Evolutionary conservation across 2,797 vertebrate species (phyloP), one percentile per base, ranked within the genome.

Genomic region (Onychomys arenicola): DNA sequence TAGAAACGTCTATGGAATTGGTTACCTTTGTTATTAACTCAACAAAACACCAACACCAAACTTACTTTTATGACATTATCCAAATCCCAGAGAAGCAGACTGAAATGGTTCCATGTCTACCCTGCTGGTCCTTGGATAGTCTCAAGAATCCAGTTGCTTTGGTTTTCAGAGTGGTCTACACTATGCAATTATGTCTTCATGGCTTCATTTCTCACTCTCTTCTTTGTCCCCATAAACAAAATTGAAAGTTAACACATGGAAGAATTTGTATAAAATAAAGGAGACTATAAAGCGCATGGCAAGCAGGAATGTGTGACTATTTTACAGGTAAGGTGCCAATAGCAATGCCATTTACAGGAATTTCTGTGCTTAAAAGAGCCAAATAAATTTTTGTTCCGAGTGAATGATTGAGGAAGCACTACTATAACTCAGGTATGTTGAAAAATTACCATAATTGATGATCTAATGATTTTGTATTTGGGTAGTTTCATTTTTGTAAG

Each of bases 171-270:
- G 25, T 59, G 19, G 2, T 16, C 27, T 16, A 0, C 76, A 63
- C 63, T 55, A 32, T 14, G 6, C 37, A 69, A 29, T 61, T 61
- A 19, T 40, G 37, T 73, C 40, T 91, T 57, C 10, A 0, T 90
- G 69, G 6, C 21, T 87, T 83, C 65, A 17, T 11, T 95, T 87
- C 16, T 76, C 2, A 32, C 21, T 27, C n/a, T 92, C 9, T 16
- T 67, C 40, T 84, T 37, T 90, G 40, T 23, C 57, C 14, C n/a
- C 23, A 7, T 2, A 0, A 17, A 73, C 11, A 94, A 61, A 94
- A 94, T 83, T 75, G 43, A 71, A 95, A 75, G 37, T 94, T 94
- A 59, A 57, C 55, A 95, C 32, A 80, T 89, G 49, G 32, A 23
- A 80, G 25, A 16, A 80, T 80, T 91, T 96, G 37, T 71, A 1